Evolutionary conservation across 2,113 vertebrate genomes (phyloP), one percentile per base, ranked within the genome.

Genomic region (Chloropsis hardwickii): DNA sequence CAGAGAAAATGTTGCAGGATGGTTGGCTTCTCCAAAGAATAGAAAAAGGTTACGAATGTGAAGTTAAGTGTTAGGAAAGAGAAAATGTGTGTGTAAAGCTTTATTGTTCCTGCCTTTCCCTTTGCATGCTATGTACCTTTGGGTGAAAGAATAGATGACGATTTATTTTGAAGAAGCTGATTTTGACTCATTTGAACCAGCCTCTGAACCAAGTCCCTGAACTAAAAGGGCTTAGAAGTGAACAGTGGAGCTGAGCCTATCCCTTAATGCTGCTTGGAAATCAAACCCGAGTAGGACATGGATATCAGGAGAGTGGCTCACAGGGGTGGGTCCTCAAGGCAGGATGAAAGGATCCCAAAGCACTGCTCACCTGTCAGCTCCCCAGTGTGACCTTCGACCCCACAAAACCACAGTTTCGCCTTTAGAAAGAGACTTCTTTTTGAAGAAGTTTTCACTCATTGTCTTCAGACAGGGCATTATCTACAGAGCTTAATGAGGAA

Each of bases 231-330:
- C 19, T 86, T 39, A 61, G 12, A 64, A 21, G 28, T 69, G 45
- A 72, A 14, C 17, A n/a, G 42, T 0, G 0, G 20, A 57, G 25
- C 37, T 66, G 23, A 72, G 27, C 7, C 15, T 42, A 27, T 35
- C 23, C 45, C 5, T 71, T 40, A 21, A 31, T 1, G 1, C 33
- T 45, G 20, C 53, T n/a, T 28, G 25, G 35, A 56, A 47, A 53
- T 8, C 1, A 3, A 48, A 12, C 18, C 33, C 24, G 13, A 31
- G n/a, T 40, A 13, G 18, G 19, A 57, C 0, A 0, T 13, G 16
- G 33, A 4, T 76, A 18, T 19, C 1, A 3, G 23, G 18, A 44
- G 7, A 78, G 10, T 3, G 2, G 40, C 20, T 64, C 27, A 58
- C 27, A 44, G 15, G 23, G 8, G 17, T 18, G 10, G 11, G 9